phyloP scores from a whole-genome alignment of 2,113 vertebrate species.

The Bombycilla garrulus region DNA sequence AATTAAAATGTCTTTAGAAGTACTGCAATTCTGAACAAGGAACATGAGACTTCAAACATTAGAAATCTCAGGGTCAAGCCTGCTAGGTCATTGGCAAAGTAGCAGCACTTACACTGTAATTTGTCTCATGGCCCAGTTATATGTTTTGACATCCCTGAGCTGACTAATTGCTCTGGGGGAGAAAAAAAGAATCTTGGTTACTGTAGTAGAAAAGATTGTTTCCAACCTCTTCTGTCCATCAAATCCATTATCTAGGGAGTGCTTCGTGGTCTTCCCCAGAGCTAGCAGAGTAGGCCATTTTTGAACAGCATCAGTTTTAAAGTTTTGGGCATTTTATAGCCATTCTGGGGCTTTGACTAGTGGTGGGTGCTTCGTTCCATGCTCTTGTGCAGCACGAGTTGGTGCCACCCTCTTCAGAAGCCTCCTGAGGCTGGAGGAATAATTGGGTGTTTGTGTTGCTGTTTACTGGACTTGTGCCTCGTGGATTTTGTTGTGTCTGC shows the following conservation, averaged over 20 bases:
- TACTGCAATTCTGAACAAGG: neutral
- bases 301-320: neutral
- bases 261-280: neutral
- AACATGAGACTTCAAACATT: neutral
- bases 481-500: neutral
- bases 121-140: neutral
- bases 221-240: neutral
- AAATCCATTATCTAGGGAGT: neutral
- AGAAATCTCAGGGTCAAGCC: neutral
- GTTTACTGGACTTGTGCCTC: fast-evolving
- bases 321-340: neutral
- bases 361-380: neutral
- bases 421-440: neutral
- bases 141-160: slow-evolving; percentile 6
- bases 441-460: fast-evolving
- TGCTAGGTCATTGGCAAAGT: neutral
- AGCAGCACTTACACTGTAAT: slow-evolving; percentile 1
- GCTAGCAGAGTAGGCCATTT: neutral
- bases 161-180: slow-evolving; percentile 29
- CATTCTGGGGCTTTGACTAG: neutral
- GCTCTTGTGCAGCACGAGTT: fast-evolving
- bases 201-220: neutral
- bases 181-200: neutral
- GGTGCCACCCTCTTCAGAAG: neutral
- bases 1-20: neutral